phyloP scores from a whole-genome alignment of 1,140 invertebrate species.

The Steinernema feltiae region DNA sequence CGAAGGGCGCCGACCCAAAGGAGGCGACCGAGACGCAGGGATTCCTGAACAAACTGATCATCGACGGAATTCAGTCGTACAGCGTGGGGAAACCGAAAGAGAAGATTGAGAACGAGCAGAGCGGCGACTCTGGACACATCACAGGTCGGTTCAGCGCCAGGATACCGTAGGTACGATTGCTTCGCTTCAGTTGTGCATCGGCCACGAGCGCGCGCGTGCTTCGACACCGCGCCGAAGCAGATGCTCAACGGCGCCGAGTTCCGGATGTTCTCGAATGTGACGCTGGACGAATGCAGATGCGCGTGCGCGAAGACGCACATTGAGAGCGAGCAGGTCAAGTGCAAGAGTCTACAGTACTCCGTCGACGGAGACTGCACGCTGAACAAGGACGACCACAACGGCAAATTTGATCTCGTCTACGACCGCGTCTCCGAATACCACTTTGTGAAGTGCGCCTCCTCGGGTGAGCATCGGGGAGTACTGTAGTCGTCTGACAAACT shows the following conservation, averaged over 20 bases:
- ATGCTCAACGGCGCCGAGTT: not conserved
- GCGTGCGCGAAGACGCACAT: constrained; percentile 46
- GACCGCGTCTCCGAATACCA: constrained; percentile 46
- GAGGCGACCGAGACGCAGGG: not conserved
- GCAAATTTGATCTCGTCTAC: constrained; percentile 51
- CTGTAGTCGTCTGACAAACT: not conserved
- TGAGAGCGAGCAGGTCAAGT: constrained; percentile 28
- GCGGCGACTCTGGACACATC: not conserved
- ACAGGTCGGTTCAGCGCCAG: not conserved
- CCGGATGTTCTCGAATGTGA: not conserved
- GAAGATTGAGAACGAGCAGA: not conserved
- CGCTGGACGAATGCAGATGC: constrained; percentile 32
- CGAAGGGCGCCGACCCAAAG: not conserved
- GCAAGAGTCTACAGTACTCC: constrained; percentile 49
- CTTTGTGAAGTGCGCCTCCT: constrained; percentile 48
- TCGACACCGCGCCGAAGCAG: not conserved
- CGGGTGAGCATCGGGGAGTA: constrained; percentile 27
- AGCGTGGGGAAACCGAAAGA: not conserved
- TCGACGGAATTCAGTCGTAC: not conserved
- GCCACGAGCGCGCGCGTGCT: not conserved
- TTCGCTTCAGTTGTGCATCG: not conserved
- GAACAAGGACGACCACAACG: constrained; percentile 49
- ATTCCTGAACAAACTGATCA: constrained; percentile 22
- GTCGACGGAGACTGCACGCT: constrained; percentile 38
- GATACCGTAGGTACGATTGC: not conserved